Conservation (phyloP, 2,797 vertebrate species). For the Mycteria americana region DNA sequence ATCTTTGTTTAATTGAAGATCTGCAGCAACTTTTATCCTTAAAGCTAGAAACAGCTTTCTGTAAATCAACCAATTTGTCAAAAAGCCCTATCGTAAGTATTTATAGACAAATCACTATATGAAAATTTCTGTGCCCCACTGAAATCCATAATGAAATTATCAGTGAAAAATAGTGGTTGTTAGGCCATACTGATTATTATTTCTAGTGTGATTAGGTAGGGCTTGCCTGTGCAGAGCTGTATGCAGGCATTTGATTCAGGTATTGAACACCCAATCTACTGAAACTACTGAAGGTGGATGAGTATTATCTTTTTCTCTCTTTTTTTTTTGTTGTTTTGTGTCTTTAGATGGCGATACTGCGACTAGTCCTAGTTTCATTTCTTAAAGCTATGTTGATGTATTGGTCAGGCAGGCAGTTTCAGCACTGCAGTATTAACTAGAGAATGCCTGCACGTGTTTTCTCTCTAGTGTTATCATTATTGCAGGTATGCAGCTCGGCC, state of each 20-base stretch:
- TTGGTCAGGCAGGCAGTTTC: background rate
- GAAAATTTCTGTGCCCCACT: background rate
- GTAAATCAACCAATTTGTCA: background rate
- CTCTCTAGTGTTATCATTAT: background rate
- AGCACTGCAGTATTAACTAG: background rate
- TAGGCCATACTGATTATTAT: background rate
- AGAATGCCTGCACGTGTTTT: background rate
- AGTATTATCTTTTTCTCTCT: background rate
- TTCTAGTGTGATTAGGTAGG: background rate
- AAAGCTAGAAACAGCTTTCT: background rate
- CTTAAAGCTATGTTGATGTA: background rate
- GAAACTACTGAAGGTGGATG: background rate
- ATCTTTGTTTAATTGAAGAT: background rate
- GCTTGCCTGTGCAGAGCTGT: background rate
- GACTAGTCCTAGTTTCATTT: background rate
- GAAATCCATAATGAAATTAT: background rate
- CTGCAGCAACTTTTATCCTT: background rate
- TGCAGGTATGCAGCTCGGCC: background rate
- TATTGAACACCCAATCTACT: background rate
- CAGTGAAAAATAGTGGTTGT: background rate
- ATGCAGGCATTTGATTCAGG: background rate
- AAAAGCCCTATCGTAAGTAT: background rate
- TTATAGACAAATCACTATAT: background rate
- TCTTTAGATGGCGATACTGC: background rate
- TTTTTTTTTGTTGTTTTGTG: rapidly evolving